Evolutionary conservation across 2,113 vertebrate species (phyloP).

Genomic region (Chlamydotis undulata): DNA sequence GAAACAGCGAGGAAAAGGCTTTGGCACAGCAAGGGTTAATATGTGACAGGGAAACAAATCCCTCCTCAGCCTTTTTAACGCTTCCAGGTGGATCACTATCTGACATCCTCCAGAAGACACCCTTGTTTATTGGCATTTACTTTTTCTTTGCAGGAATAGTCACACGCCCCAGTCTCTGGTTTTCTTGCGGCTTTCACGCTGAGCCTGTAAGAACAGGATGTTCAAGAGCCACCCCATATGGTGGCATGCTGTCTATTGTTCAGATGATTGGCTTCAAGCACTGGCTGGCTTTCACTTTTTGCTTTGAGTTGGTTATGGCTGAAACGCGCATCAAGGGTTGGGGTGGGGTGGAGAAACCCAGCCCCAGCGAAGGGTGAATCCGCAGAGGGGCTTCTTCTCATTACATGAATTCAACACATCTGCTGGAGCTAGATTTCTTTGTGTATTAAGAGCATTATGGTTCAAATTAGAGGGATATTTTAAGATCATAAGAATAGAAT

Average conservation of each 20-base stretch:
- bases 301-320: constrained; percentile 53
- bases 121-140: constrained; percentile 2
- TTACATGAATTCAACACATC: constrained; percentile 66
- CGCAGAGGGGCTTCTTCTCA: constrained; percentile 34
- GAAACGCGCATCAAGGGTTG: constrained; percentile 32
- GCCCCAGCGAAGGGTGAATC: not conserved
- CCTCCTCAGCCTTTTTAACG: not conserved
- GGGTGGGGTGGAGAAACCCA: not conserved
- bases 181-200: constrained; percentile 38
- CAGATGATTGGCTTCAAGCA: not conserved
- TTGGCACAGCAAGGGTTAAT: not conserved
- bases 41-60: not conserved
- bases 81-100: constrained; percentile 10
- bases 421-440: constrained; percentile 64
- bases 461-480: constrained; percentile 75
- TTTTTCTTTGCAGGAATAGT: constrained; percentile 28
- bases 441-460: constrained; percentile 59
- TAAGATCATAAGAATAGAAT: constrained; percentile 68
- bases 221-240: constrained; percentile 26
- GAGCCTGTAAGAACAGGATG: constrained; percentile 17
- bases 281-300: constrained; percentile 57
- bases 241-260: constrained; percentile 32
- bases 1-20: not conserved
- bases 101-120: constrained; percentile 6
- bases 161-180: not conserved